phyloP scores from a whole-genome alignment of 1,140 invertebrate species.

The Paralvinella palmiformis region DNA sequence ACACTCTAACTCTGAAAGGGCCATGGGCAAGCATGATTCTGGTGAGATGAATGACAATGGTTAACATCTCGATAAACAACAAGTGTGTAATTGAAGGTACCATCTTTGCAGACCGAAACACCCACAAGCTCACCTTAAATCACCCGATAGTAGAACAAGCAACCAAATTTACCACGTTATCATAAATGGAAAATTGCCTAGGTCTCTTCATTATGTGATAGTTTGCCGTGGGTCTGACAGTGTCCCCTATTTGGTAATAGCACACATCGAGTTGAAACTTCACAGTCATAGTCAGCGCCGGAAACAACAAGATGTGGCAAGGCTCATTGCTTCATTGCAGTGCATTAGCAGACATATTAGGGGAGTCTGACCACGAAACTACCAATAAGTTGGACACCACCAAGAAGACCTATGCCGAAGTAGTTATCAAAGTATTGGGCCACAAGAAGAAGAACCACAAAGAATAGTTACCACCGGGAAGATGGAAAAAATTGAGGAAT shows the following conservation, averaged over 20 bases:
- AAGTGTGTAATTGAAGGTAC: conserved; percentile 1
- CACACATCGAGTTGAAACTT: neutral
- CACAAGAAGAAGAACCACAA: conserved; percentile 3
- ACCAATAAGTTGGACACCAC: neutral
- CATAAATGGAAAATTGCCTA: neutral
- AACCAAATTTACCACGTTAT: neutral
- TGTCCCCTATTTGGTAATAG: neutral
- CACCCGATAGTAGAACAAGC: neutral
- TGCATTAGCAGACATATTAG: neutral
- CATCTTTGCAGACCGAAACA: conserved; percentile 1
- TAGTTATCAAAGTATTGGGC: neutral
- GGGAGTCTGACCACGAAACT: neutral
- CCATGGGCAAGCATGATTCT: no score
- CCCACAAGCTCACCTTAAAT: conserved; percentile 4
- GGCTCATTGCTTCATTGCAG: no score
- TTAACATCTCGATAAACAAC: no score
- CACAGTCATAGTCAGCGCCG: neutral
- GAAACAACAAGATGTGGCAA: neutral
- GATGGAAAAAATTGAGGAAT: neutral
- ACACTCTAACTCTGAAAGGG: no score
- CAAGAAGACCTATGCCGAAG: neutral
- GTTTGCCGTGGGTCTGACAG: neutral
- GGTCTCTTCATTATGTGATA: neutral
- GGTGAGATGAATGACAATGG: no score
- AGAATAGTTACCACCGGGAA: neutral